Percentiles rank a stretch among this genome's conserved stretches.
These are phyloP conservation scores for Crossaster papposus DNA, from an alignment of 53 echinoderm and acorn worm genomes.

Conservation along the genomic window DNA sequence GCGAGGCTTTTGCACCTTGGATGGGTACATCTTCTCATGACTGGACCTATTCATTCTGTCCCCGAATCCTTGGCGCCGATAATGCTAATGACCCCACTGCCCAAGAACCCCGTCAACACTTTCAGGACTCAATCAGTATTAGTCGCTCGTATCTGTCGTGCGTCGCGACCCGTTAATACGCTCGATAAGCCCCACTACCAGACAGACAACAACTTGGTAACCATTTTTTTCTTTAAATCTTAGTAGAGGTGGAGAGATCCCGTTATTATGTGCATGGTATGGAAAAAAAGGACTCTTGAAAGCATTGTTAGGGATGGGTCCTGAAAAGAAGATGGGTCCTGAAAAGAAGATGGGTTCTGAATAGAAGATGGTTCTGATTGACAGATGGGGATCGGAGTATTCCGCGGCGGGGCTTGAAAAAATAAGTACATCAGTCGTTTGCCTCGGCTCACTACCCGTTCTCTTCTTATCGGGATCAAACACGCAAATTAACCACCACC, in stretches of 20 bases:
- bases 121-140: background rate
- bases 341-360: slow-evolving; percentile 27
- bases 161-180: background rate
- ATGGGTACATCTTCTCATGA: slow-evolving; percentile 54
- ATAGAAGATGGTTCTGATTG: too few species aligned
- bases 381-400: background rate
- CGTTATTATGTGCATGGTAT: slow-evolving; percentile 17
- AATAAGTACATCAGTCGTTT: background rate
- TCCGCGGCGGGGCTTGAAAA: background rate
- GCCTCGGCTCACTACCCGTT: background rate
- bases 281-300: background rate
- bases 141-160: background rate
- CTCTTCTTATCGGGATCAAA: background rate
- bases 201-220: background rate
- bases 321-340: too few species aligned
- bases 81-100: slow-evolving; percentile 43
- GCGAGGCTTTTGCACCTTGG: slow-evolving; percentile 60
- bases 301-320: slow-evolving; percentile 30
- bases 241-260: background rate
- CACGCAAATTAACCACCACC: background rate
- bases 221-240: background rate
- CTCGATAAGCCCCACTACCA: background rate
- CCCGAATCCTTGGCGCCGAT: slow-evolving; percentile 53
- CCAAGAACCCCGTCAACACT: slow-evolving; percentile 26
- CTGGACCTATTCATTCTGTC: slow-evolving; percentile 17